phyloP scores from a whole-genome alignment of 2,888 invertebrate species.

The Osmoderma eremita region DNA sequence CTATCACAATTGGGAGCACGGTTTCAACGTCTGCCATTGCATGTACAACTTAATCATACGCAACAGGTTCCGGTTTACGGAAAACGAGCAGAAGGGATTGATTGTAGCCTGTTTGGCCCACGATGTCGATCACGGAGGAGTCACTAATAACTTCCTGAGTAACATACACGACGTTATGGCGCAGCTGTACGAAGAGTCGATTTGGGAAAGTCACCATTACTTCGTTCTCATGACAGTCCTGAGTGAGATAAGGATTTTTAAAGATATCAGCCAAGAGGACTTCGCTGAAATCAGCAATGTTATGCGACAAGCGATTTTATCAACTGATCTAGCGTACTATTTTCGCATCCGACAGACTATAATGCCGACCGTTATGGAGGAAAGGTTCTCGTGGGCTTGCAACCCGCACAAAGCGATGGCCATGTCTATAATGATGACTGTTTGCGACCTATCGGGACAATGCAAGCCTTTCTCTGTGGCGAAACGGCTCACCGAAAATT shows the following conservation, averaged over 20 bases:
- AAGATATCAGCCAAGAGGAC: conserved; percentile 20
- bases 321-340: conserved; percentile 70
- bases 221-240: conserved; percentile 68
- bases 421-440: conserved; percentile 70
- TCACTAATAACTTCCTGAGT: conserved; percentile 70
- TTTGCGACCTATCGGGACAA: conserved; percentile 69
- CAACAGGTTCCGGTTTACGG: conserved; percentile 65
- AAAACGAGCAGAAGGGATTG: conserved; percentile 66
- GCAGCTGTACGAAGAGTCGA: conserved; percentile 68
- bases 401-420: conserved; percentile 65
- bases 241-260: conserved; percentile 51
- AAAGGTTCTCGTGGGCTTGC: conserved; percentile 66
- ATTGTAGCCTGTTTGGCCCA: conserved; percentile 71
- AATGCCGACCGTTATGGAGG: conserved; percentile 64
- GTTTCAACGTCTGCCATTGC: conserved; percentile 71
- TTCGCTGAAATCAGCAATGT: conserved; percentile 18
- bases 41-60: conserved; percentile 68
- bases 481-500: conserved; percentile 66
- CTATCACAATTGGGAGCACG: conserved; percentile 73
- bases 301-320: conserved; percentile 66
- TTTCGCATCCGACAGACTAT: conserved; percentile 68
- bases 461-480: conserved; percentile 70
- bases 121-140: conserved; percentile 72
- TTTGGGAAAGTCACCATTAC: conserved; percentile 71
- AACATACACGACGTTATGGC: conserved; percentile 67